These are phyloP conservation scores for Ptilonorhynchus violaceus DNA, from an alignment of 2,113 vertebrate genomes.

Conservation along the genomic window DNA sequence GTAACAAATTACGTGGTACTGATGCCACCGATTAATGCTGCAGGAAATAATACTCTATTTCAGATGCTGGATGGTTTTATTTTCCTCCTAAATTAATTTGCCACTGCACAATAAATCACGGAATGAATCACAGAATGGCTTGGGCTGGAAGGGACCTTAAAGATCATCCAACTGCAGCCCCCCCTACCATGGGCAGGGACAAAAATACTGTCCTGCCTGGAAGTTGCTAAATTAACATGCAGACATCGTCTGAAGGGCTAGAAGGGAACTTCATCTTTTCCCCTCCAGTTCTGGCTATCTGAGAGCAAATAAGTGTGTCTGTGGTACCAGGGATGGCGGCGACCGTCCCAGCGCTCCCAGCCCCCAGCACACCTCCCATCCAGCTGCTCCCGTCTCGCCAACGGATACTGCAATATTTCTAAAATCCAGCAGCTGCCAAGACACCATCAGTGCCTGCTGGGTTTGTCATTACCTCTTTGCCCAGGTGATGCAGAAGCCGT, in stretches of 20 bases:
- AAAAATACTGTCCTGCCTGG: not conserved
- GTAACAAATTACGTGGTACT: constrained; percentile 20
- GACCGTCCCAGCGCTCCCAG: not conserved
- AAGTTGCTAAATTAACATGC: not conserved
- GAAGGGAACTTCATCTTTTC: not conserved
- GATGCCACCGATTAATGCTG: constrained; percentile 27
- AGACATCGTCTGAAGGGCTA: not conserved
- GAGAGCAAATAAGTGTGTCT: not conserved
- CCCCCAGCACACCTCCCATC: not conserved
- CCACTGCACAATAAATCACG: not conserved
- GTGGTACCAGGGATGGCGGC: fast-evolving
- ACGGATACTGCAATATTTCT: not conserved
- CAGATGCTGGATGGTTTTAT: not conserved
- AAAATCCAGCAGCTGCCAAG: not conserved
- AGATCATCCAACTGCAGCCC: not conserved
- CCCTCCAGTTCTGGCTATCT: not conserved
- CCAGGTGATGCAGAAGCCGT: not conserved
- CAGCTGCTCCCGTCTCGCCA: not conserved
- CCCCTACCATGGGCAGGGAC: not conserved
- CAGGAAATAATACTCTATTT: not conserved
- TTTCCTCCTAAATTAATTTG: constrained; percentile 5
- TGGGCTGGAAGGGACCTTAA: not conserved
- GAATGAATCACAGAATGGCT: not conserved
- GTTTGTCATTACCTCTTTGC: not conserved
- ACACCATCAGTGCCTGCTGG: not conserved